These are phyloP conservation scores for Choristoneura fumiferana DNA, from an alignment of 1,140 invertebrate species.

Conservation along the genomic window DNA sequence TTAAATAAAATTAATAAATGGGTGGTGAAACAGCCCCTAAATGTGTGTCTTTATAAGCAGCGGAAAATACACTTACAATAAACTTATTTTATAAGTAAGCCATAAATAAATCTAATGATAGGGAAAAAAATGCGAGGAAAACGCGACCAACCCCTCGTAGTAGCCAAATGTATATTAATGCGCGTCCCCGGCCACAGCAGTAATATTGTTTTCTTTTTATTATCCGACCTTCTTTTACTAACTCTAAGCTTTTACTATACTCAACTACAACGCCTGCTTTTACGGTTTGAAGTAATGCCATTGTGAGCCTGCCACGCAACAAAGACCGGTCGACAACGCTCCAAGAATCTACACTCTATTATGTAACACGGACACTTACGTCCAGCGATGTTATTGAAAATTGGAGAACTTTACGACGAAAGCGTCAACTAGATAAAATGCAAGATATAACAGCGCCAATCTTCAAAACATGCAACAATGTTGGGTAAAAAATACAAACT, in stretches of 20 bases:
- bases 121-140: slow-evolving; percentile 45
- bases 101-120: too few relatives aligned
- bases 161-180: slow-evolving; percentile 74
- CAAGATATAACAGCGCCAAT: too few relatives aligned
- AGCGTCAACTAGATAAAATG: background rate
- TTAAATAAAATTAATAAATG: too few relatives aligned
- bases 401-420: background rate
- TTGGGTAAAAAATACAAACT: background rate
- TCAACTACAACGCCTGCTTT: slow-evolving; percentile 62
- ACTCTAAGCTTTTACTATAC: slow-evolving; percentile 60
- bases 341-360: slow-evolving; percentile 13
- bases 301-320: slow-evolving; percentile 37
- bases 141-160: slow-evolving; percentile 42
- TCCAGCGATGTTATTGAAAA: background rate
- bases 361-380: slow-evolving; percentile 29
- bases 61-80: too few relatives aligned
- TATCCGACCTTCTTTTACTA: slow-evolving; percentile 37
- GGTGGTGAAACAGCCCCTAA: too few relatives aligned
- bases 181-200: slow-evolving; percentile 56
- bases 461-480: too few relatives aligned
- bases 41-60: too few relatives aligned
- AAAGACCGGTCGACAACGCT: slow-evolving; percentile 21
- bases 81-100: too few relatives aligned
- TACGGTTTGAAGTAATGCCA: slow-evolving; percentile 58
- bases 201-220: slow-evolving; percentile 75